Percentiles rank a stretch among this genome's conserved stretches.
Evolutionary conservation across 2,888 invertebrate species (phyloP).

Genomic region (Drosophila robusta): DNA sequence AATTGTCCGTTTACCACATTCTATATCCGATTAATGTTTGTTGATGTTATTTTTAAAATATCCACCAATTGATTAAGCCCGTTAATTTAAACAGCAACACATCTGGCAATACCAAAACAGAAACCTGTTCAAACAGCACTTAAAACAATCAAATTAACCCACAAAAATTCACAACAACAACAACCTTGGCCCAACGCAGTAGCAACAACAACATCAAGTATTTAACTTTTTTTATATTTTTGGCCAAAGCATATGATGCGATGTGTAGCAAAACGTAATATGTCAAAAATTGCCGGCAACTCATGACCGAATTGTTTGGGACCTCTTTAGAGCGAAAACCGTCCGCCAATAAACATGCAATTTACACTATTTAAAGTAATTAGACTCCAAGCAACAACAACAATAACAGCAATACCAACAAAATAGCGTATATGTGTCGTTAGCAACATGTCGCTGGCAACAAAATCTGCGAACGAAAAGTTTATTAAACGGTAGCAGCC

Average conservation of each 20-base stretch:
- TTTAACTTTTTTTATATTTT: conserved; percentile 2
- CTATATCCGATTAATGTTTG: neutral
- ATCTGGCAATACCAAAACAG: conserved; percentile 14
- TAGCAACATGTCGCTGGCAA: conserved; percentile 52
- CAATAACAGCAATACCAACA: neutral
- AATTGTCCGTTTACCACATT: neutral
- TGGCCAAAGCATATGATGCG: conserved; percentile 32
- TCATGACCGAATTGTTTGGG: conserved; percentile 45
- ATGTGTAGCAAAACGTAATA: conserved; percentile 3
- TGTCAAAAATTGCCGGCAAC: conserved; percentile 23
- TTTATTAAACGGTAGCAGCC: conserved; percentile 1
- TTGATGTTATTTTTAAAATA: conserved; percentile 5
- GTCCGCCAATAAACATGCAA: conserved; percentile 20
- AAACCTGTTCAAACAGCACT: conserved; percentile 57
- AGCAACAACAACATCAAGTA: conserved; percentile 26
- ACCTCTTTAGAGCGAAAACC: conserved; percentile 11
- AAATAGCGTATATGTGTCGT: conserved; percentile 60
- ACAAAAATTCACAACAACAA: conserved; percentile 38
- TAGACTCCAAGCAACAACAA: conserved; percentile 13
- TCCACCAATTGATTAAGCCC: conserved; percentile 7
- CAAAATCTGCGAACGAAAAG: neutral
- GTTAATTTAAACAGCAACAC: conserved; percentile 25
- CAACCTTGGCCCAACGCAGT: conserved; percentile 60
- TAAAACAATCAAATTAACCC: conserved; percentile 62
- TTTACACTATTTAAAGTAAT: conserved; percentile 39